phyloP scores from a whole-genome alignment of 2,113 vertebrate genomes.

The Suricata suricatta region DNA sequence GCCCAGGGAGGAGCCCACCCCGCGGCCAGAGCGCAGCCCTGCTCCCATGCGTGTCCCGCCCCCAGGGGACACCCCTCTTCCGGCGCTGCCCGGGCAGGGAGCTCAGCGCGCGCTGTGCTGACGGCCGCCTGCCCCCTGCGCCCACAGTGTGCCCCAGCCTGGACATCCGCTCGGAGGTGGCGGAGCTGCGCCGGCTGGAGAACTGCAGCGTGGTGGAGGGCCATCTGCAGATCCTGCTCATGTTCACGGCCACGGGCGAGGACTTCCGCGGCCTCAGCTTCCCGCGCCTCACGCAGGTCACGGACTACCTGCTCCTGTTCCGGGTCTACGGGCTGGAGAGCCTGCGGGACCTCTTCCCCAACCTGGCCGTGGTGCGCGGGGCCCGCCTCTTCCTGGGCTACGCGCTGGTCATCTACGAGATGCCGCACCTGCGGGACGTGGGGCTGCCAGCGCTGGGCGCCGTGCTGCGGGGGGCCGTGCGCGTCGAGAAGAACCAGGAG shows the following conservation, averaged over 20 bases:
- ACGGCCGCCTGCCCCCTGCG: background rate
- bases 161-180: slow-evolving; percentile 87
- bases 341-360: slow-evolving; percentile 88
- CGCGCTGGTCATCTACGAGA: slow-evolving; percentile 88
- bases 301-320: slow-evolving; percentile 89
- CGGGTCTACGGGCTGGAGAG: slow-evolving; percentile 89
- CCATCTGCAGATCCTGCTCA: slow-evolving; percentile 88
- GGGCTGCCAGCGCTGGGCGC: slow-evolving; percentile 84
- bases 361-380: slow-evolving; percentile 87
- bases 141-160: slow-evolving; percentile 88
- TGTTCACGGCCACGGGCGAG: slow-evolving; percentile 86
- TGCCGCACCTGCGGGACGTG: slow-evolving; percentile 87
- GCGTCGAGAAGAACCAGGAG: slow-evolving; percentile 89
- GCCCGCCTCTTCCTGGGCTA: slow-evolving; percentile 88
- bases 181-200: slow-evolving; percentile 86
- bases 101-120: background rate
- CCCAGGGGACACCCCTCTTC: background rate
- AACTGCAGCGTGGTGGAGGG: slow-evolving; percentile 89
- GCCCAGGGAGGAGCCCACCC: background rate
- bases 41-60: background rate
- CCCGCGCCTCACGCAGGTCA: slow-evolving; percentile 88
- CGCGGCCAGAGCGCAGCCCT: background rate
- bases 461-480: slow-evolving; percentile 83
- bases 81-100: background rate
- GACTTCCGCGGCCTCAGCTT: slow-evolving; percentile 87